Evolutionary conservation across 2,113 vertebrate genomes (phyloP).

Genomic region (Stigmatopora nigra): DNA sequence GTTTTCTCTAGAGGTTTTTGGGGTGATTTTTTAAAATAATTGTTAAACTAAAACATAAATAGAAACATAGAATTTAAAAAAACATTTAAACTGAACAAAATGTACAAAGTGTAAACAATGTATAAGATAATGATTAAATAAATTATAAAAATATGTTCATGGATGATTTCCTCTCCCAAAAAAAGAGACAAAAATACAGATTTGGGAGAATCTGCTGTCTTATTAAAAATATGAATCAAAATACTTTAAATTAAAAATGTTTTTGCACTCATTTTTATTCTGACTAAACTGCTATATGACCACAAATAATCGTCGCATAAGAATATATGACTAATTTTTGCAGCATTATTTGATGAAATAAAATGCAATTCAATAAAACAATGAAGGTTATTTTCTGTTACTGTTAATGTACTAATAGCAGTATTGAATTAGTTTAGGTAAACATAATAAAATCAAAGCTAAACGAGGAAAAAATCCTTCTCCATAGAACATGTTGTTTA

Average conservation of each 20-base stretch:
- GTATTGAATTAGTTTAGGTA: not conserved
- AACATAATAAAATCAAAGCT: too few species aligned
- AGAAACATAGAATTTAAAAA: too few species aligned
- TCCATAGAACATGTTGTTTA: not conserved
- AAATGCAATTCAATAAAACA: not conserved
- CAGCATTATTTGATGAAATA: not conserved
- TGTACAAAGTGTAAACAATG: too few species aligned
- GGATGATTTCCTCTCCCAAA: too few species aligned
- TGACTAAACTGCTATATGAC: not conserved
- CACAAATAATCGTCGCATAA: not conserved
- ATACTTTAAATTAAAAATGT: not conserved
- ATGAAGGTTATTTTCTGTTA: not conserved
- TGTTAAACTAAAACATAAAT: too few species aligned
- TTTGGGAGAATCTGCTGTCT: not conserved
- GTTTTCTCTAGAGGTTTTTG: too few species aligned
- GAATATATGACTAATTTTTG: not conserved
- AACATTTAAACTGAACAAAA: too few species aligned
- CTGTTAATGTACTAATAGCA: not conserved
- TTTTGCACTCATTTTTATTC: not conserved
- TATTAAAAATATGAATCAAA: not conserved
- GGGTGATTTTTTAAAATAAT: too few species aligned
- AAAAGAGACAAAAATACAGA: not conserved
- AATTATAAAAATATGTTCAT: too few species aligned
- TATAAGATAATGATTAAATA: too few species aligned
- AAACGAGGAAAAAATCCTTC: not conserved